Percentiles rank a stretch among this genome's conserved stretches.
These are phyloP conservation scores for Capreolus pygargus DNA, from an alignment of 2,113 vertebrate genomes.

Conservation along the genomic window DNA sequence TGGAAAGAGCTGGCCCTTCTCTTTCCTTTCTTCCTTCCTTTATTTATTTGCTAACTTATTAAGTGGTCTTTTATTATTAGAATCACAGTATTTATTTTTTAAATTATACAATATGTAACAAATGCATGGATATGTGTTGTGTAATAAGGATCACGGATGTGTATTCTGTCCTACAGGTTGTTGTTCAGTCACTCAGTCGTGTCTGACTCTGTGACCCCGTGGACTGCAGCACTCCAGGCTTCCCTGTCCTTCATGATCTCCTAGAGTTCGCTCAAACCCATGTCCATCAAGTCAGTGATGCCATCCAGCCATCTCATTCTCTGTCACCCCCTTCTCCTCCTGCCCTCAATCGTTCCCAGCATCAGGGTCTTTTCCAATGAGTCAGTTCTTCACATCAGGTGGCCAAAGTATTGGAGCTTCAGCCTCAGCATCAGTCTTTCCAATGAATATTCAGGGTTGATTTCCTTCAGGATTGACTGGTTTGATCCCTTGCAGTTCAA, in stretches of 20 bases:
- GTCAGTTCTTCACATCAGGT: not conserved
- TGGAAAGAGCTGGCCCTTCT: not conserved
- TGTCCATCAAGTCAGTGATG: not conserved
- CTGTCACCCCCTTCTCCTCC: not conserved
- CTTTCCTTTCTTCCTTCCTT: not conserved
- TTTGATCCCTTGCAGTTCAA: not conserved
- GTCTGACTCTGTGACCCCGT: not conserved
- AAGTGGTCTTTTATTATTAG: not conserved
- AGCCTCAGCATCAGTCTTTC: not conserved
- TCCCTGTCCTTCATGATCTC: not conserved
- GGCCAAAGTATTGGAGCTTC: not conserved
- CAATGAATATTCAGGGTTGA: not conserved
- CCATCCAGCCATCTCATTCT: not conserved
- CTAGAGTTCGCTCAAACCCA: not conserved
- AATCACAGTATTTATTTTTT: not conserved
- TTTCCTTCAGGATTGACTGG: not conserved
- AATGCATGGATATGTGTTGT: not conserved
- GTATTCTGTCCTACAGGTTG: not conserved
- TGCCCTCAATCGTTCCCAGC: not conserved
- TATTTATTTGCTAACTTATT: slow-evolving; percentile 20
- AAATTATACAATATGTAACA: not conserved
- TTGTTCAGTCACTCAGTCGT: not conserved
- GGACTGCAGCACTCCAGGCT: not conserved
- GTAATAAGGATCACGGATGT: not conserved
- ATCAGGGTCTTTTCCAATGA: not conserved